phyloP scores from a whole-genome alignment of 2,888 invertebrate species.

The Leptothorax acervorum region DNA sequence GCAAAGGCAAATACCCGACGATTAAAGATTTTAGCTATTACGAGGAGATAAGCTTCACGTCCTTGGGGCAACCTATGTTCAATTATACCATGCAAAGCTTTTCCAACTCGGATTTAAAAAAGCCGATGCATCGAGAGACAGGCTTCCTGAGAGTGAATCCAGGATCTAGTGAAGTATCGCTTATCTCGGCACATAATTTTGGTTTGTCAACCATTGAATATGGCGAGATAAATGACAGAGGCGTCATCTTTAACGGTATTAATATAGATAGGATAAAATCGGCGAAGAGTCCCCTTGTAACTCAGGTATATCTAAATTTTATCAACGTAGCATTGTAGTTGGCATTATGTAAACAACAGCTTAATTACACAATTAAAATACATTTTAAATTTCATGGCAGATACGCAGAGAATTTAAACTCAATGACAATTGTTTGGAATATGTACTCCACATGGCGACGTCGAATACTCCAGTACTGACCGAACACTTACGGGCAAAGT shows the following conservation, averaged over 20 bases:
- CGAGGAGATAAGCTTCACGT: conserved; percentile 87
- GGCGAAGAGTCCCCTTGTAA: conserved; percentile 86
- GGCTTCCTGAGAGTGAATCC: conserved; percentile 88
- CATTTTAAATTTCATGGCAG: conserved; percentile 63
- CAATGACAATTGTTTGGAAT: conserved; percentile 81
- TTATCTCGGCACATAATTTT: conserved; percentile 88
- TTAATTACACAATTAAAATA: conserved; percentile 4
- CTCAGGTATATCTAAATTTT: conserved; percentile 78
- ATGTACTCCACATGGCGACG: conserved; percentile 87
- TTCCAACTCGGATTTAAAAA: conserved; percentile 86
- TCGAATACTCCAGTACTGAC: conserved; percentile 86
- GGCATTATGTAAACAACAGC: not conserved
- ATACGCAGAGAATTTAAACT: conserved; percentile 85
- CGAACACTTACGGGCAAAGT: conserved; percentile 87
- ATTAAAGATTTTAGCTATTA: conserved; percentile 87
- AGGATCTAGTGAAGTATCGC: conserved; percentile 86
- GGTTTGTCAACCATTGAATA: conserved; percentile 88
- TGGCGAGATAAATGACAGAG: conserved; percentile 85
- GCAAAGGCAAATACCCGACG: conserved; percentile 87
- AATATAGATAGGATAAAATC: conserved; percentile 86
- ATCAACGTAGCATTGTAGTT: not conserved
- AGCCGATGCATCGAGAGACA: conserved; percentile 88
- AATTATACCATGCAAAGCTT: conserved; percentile 87
- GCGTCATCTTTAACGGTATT: conserved; percentile 85
- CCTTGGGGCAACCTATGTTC: conserved; percentile 88